phyloP scores from a whole-genome alignment of 2,113 vertebrate genomes.

The Miniopterus natalensis region DNA sequence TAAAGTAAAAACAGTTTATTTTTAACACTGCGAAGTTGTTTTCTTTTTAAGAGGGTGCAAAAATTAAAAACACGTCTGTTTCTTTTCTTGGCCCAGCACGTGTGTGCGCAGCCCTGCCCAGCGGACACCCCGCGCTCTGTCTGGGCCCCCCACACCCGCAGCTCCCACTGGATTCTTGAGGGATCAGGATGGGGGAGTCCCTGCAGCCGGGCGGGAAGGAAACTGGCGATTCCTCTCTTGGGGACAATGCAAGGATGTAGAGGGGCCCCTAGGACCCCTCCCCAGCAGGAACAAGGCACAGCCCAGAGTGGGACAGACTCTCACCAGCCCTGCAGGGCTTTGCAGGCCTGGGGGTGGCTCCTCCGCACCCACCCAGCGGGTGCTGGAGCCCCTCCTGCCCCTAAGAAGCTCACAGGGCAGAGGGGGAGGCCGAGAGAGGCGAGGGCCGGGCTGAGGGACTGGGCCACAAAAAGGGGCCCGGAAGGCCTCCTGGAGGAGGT shows the following conservation, averaged over 20 bases:
- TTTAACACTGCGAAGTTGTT: constrained; percentile 67
- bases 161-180: neutral
- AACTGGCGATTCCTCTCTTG: accelerated
- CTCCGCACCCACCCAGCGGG: neutral
- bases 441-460: neutral
- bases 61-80: neutral
- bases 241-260: neutral
- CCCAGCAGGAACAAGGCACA: neutral
- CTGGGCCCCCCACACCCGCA: accelerated
- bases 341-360: neutral
- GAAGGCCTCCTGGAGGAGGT: neutral
- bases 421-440: accelerated
- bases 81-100: constrained; percentile 16
- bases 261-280: accelerated
- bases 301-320: accelerated
- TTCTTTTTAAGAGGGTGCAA: constrained; percentile 62
- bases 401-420: neutral
- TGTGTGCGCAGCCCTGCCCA: neutral
- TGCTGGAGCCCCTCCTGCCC: accelerated
- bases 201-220: neutral
- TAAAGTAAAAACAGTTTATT: constrained; percentile 78
- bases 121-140: neutral
- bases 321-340: accelerated
- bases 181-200: accelerated
- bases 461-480: accelerated